Conservation (phyloP, 2,113 vertebrate species). For the Eulacestoma nigropectus region DNA sequence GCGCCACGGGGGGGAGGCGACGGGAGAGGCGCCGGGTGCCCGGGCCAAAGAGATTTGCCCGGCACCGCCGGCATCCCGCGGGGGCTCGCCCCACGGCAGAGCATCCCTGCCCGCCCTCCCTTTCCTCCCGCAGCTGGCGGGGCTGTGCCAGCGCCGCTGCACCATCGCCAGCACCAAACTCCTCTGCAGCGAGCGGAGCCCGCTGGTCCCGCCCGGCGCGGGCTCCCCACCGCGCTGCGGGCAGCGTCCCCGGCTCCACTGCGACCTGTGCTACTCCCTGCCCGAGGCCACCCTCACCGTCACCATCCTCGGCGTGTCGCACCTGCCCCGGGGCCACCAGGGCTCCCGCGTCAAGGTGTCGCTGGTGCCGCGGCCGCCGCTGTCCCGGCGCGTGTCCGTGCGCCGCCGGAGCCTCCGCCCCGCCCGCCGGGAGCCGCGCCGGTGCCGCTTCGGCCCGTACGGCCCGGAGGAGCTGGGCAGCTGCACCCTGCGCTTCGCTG, state of each 20-base stretch:
- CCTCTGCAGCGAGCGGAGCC: not conserved
- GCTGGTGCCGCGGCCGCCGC: conserved; percentile 63
- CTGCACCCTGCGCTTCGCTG: conserved; percentile 69
- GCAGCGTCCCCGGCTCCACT: conserved; percentile 63
- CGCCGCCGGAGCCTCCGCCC: conserved; percentile 62
- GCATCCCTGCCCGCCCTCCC: conserved; percentile 68
- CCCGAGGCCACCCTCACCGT: conserved; percentile 61
- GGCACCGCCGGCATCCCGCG: accelerated
- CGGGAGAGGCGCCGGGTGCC: conserved; percentile 56
- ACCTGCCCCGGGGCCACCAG: conserved; percentile 35
- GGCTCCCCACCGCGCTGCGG: not conserved
- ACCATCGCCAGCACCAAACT: conserved; percentile 28
- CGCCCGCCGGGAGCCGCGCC: conserved; percentile 59
- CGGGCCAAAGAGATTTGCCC: not conserved
- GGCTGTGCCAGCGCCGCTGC: conserved; percentile 42
- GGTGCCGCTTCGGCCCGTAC: conserved; percentile 65
- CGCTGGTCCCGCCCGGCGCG: not conserved
- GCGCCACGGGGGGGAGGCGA: conserved; percentile 61
- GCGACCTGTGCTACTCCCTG: conserved; percentile 68
- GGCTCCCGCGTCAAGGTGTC: conserved; percentile 66
- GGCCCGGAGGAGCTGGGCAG: conserved; percentile 64
- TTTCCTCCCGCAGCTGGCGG: conserved; percentile 30
- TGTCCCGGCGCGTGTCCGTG: not conserved
- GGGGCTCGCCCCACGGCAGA: not conserved
- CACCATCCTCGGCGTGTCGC: conserved; percentile 70